These are phyloP conservation scores for Coelinius sp. DNA, from an alignment of 2,888 invertebrate species.

Conservation along the genomic window DNA sequence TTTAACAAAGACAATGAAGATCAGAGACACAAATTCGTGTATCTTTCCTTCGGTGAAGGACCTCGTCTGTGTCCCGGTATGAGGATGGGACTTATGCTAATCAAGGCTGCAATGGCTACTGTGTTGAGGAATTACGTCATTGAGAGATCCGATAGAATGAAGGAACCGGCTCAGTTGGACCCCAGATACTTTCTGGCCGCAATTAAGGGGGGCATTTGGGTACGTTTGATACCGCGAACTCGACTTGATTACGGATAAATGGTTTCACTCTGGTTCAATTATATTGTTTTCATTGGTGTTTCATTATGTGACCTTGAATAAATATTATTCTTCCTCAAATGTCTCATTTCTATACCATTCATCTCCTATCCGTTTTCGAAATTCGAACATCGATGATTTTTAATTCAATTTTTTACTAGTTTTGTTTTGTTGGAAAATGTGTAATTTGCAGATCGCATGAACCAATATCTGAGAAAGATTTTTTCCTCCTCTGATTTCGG, in stretches of 20 bases:
- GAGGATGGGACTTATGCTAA: constrained; percentile 38
- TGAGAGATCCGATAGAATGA: constrained; percentile 40
- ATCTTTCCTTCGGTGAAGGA: constrained; percentile 45
- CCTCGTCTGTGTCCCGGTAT: constrained; percentile 44
- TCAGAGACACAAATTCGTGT: constrained; percentile 29
- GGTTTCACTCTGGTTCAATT: background rate
- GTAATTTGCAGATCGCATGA: too few relatives aligned
- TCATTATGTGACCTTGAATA: background rate
- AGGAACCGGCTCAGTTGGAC: constrained; percentile 37
- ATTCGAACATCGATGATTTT: background rate
- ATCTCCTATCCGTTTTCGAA: background rate
- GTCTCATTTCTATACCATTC: background rate
- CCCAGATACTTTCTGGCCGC: constrained; percentile 36
- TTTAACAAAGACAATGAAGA: constrained; percentile 36
- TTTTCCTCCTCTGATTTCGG: too few relatives aligned
- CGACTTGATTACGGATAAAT: background rate
- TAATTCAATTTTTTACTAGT: too few relatives aligned
- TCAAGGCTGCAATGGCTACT: constrained; percentile 44
- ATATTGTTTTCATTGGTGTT: background rate
- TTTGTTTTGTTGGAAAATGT: too few relatives aligned
- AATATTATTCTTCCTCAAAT: background rate
- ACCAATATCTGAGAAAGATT: too few relatives aligned
- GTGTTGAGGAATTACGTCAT: constrained; percentile 41
- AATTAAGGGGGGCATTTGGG: constrained; percentile 39
- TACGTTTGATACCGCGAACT: background rate